Percentiles rank a stretch among this genome's conserved stretches.
phyloP scores from a whole-genome alignment of 92 coral and sea anemone genomes.

The Ricordea florida region DNA sequence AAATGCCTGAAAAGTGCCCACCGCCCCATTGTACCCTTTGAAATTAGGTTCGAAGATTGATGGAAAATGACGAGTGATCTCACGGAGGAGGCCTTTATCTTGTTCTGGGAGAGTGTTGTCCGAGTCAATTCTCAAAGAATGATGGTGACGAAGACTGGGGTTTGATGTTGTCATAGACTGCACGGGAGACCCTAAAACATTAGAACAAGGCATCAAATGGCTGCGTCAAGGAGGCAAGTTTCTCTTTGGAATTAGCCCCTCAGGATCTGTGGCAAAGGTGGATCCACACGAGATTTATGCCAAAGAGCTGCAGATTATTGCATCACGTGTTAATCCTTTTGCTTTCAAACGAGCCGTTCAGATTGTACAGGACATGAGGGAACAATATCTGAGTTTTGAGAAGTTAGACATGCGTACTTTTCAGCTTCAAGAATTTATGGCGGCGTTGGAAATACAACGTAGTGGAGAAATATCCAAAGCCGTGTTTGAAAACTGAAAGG shows the following conservation, averaged over 20 bases:
- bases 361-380: conserved; percentile 83
- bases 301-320: conserved; percentile 79
- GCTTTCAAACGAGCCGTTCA: conserved; percentile 74
- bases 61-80: no score
- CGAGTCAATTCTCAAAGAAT: no score
- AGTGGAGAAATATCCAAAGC: conserved; percentile 93
- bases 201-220: conserved; percentile 79
- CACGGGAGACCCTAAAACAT: conserved; percentile 80
- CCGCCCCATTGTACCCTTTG: no score
- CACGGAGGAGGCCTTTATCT: no score
- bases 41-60: no score
- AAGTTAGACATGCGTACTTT: conserved; percentile 82
- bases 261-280: conserved; percentile 63
- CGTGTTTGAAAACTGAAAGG: conserved; percentile 73
- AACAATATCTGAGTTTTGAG: conserved; percentile 65
- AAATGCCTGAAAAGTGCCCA: no score
- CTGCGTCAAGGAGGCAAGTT: conserved; percentile 82
- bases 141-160: conserved; percentile 86
- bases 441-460: conserved; percentile 81
- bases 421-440: conserved; percentile 84
- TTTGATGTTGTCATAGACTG: conserved; percentile 87
- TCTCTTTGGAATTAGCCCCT: conserved; percentile 70
- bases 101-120: no score
- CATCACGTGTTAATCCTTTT: conserved; percentile 68
- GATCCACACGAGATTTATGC: conserved; percentile 72